Evolutionary conservation across 2,888 invertebrate species (phyloP), one percentile per base, ranked within the genome.

Genomic region (Yponomeuta evonymella): DNA sequence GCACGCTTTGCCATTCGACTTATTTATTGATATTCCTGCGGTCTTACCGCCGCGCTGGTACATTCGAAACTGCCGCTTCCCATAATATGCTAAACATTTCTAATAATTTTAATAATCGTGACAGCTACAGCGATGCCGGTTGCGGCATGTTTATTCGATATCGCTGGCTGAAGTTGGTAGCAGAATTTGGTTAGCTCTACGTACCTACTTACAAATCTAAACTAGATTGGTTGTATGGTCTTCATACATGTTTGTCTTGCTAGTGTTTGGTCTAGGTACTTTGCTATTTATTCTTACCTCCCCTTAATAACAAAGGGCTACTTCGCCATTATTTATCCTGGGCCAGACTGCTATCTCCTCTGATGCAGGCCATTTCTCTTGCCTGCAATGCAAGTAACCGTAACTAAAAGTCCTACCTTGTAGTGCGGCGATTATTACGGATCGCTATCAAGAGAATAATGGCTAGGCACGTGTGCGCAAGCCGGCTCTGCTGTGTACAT

Each of bases 21-120:
- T 78, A 69, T 69, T 69, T 69, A 75, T 75, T 78, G 76, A 76
- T 79, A 77, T 76, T 78, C 73, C 75, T 75, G 76, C 73, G 75
- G 75, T 75, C 76, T 71, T 23, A 71, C 23, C 30, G 43, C 64
- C 33, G 51, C 30, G 29, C 67, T 30, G 51, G 43, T 66, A 70
- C 69, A 72, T 71, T 68, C 71, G 70, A 69, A 15, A 66, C 66
- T 63, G 70, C 71, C 62, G 68, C 51, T 51, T 68, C 48, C 51
- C 51, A 58, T 58, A 58, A 58, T 23, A 68, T 51, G 68, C 51
- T 67, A 43, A 29, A 64, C 64, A 8, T 51, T 48, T 68, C 10
- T 29, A 68, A 68, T 68, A 68, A 68, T 58, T 58, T 58, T 12
- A 58, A 58, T 58, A 58, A 58, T 58, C 51, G 51, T 58, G 51